Evolutionary conservation across 2,888 invertebrate species (phyloP).

Genomic region (Plemyria rubiginata): DNA sequence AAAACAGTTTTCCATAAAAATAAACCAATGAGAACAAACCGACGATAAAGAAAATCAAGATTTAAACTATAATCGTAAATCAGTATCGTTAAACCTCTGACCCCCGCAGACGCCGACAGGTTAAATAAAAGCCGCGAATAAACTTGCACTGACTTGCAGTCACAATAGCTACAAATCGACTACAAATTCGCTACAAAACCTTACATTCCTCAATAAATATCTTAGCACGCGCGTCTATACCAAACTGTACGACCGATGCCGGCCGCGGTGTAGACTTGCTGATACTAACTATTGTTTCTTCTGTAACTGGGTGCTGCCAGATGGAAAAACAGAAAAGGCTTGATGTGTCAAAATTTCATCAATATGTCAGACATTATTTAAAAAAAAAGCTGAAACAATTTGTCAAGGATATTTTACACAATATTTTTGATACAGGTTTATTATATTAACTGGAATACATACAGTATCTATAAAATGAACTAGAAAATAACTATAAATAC

Average conservation of each 20-base stretch:
- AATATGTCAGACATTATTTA: too few relatives aligned
- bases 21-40: neutral
- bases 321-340: neutral
- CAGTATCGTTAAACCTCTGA: conserved; percentile 23
- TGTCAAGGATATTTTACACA: too few relatives aligned
- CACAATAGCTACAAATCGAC: conserved; percentile 55
- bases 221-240: conserved; percentile 58
- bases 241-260: conserved; percentile 29
- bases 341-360: too few relatives aligned
- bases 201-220: conserved; percentile 63
- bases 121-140: conserved; percentile 34
- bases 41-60: conserved; percentile 15
- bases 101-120: conserved; percentile 12
- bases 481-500: too few relatives aligned
- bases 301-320: conserved; percentile 27
- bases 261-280: conserved; percentile 41
- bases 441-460: too few relatives aligned
- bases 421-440: too few relatives aligned
- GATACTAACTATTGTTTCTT: conserved; percentile 32
- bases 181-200: conserved; percentile 68
- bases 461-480: too few relatives aligned
- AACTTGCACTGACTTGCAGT: conserved; percentile 31
- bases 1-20: conserved; percentile 1
- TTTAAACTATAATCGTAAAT: conserved; percentile 18
- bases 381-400: too few relatives aligned